A percentile compares a stretch with the other conserved stretches of the same genome.
Evolutionary conservation across 2,888 invertebrate species (phyloP).

Genomic region (Orthosia gracilis): DNA sequence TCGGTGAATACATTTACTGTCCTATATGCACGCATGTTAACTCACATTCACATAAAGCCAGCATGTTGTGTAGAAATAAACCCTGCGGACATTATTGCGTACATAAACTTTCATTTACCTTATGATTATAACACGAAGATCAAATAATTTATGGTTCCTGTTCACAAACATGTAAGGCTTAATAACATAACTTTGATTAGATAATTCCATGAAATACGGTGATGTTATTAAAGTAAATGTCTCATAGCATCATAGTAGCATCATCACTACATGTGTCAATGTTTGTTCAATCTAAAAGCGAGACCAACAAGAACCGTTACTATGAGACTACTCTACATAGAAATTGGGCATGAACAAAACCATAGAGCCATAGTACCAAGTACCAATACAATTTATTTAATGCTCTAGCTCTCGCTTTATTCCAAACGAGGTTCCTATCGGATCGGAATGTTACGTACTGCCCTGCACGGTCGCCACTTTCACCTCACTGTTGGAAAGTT

Average conservation of each 20-base stretch:
- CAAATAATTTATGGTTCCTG: conserved; percentile 21
- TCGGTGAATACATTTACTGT: conserved; percentile 84
- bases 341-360: conserved; percentile 52
- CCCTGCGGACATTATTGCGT: conserved; percentile 33
- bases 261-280: background rate
- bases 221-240: background rate
- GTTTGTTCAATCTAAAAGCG: conserved; percentile 17
- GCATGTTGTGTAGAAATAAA: conserved; percentile 54
- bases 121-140: conserved; percentile 27
- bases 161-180: background rate
- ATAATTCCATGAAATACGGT: conserved; percentile 11
- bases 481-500: conserved; percentile 88
- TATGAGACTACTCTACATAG: conserved; percentile 24
- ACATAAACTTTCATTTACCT: conserved; percentile 41
- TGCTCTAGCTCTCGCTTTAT: conserved; percentile 72
- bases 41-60: conserved; percentile 63
- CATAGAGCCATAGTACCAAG: conserved; percentile 41
- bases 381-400: conserved; percentile 64
- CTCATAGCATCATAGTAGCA: too few relatives aligned
- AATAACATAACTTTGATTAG: conserved; percentile 10
- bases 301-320: conserved; percentile 7
- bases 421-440: conserved; percentile 81
- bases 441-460: conserved; percentile 85
- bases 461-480: conserved; percentile 86
- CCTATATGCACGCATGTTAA: conserved; percentile 81